A percentile compares a stretch with the other conserved stretches of the same genome.
Evolutionary conservation across 2,797 vertebrate genomes (phyloP).

Genomic region (Myotis daubentonii): DNA sequence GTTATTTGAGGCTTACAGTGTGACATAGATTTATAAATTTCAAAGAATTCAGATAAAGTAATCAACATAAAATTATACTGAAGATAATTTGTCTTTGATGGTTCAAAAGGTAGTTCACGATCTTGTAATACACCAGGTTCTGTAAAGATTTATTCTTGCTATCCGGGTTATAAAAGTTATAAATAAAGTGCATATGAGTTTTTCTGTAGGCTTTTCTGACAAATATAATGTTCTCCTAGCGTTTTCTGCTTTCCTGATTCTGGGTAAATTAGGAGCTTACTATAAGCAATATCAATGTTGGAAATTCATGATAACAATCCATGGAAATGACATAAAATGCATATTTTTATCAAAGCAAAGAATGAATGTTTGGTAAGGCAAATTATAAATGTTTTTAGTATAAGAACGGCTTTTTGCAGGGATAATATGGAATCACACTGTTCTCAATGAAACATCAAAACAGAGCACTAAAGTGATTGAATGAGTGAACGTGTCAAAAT

Average conservation of each 20-base stretch:
- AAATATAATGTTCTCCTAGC: neutral
- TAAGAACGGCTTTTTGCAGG: neutral
- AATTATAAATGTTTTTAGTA: neutral
- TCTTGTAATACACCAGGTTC: neutral
- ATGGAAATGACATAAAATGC: neutral
- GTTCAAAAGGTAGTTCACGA: neutral
- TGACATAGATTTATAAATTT: neutral
- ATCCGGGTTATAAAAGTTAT: neutral
- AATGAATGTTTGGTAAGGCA: conserved; percentile 1
- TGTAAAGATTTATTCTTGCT: neutral
- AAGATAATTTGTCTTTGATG: neutral
- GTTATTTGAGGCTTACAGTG: conserved; percentile 1
- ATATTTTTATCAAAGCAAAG: conserved; percentile 29
- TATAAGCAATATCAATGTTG: neutral
- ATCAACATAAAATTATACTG: neutral
- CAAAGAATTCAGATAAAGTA: conserved; percentile 17
- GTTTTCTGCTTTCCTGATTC: conserved; percentile 43
- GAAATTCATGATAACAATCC: conserved; percentile 2
- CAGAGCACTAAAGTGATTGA: neutral
- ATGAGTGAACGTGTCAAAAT: neutral
- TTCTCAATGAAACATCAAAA: conserved; percentile 5
- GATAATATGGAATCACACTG: neutral
- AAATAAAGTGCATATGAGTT: neutral
- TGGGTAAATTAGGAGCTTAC: neutral
- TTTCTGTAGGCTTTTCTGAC: conserved; percentile 42